These are phyloP conservation scores for Yponomeuta evonymella DNA, from an alignment of 2,888 invertebrate species.

Conservation along the genomic window DNA sequence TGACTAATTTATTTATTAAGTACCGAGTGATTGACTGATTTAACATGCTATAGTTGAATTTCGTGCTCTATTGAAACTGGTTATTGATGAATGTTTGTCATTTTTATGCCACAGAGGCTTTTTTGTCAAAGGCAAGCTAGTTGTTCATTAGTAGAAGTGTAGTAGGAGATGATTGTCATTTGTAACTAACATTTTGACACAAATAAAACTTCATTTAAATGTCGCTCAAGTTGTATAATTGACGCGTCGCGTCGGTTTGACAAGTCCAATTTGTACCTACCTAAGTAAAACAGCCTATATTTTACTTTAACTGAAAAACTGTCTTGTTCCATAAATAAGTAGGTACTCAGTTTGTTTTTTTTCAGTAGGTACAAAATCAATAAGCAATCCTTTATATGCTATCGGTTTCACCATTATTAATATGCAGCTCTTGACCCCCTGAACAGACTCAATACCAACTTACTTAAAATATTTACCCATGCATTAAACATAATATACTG, in stretches of 20 bases:
- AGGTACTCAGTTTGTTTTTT: too few relatives aligned
- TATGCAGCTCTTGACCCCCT: background rate
- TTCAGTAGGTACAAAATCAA: background rate
- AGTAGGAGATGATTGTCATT: background rate
- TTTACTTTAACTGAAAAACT: too few relatives aligned
- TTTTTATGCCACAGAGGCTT: background rate
- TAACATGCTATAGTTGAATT: background rate
- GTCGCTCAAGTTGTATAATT: too few relatives aligned
- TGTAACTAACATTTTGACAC: background rate
- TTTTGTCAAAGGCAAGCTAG: background rate
- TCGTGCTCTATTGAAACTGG: background rate
- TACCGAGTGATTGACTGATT: background rate
- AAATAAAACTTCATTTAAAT: background rate
- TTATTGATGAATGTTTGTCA: background rate
- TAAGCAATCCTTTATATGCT: background rate
- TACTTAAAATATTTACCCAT: background rate
- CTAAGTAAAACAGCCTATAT: too few relatives aligned
- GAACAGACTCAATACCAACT: background rate
- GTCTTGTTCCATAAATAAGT: too few relatives aligned
- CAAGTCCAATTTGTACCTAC: too few relatives aligned
- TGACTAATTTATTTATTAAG: conserved; percentile 13
- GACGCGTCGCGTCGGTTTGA: too few relatives aligned
- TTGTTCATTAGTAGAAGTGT: too few relatives aligned
- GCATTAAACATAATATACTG: background rate
- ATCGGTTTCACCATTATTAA: background rate